A percentile compares a stretch with the other conserved stretches of the same genome.
Evolutionary conservation across 2,113 vertebrate species (phyloP).

Genomic region (Mohoua ochrocephala): DNA sequence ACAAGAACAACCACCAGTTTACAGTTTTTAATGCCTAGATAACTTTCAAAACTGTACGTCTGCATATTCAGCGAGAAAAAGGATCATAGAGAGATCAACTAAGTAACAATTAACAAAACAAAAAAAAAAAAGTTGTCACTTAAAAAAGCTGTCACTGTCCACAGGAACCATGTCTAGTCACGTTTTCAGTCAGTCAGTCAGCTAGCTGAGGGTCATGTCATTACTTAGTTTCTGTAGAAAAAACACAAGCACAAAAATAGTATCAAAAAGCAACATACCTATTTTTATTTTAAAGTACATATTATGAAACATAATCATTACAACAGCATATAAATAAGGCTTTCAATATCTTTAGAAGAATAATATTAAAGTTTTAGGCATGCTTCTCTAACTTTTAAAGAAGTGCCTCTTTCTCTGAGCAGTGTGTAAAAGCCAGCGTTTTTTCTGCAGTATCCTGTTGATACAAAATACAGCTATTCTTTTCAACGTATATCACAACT

Average conservation of each 20-base stretch:
- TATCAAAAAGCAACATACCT: slow-evolving; percentile 50
- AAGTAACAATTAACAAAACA: slow-evolving; percentile 34
- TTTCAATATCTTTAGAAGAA: neutral
- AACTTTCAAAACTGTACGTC: slow-evolving; percentile 39
- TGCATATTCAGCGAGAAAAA: slow-evolving; percentile 41
- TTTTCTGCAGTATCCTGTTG: neutral
- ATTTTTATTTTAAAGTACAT: slow-evolving; percentile 22
- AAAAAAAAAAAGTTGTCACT: neutral
- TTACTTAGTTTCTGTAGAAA: slow-evolving; percentile 81
- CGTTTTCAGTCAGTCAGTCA: slow-evolving; percentile 77
- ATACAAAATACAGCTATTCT: neutral
- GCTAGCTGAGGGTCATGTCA: slow-evolving; percentile 74
- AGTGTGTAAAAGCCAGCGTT: neutral
- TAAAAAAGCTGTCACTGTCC: slow-evolving; percentile 74
- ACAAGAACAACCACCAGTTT: slow-evolving; percentile 49
- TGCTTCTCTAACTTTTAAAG: neutral
- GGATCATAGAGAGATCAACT: neutral
- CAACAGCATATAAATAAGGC: neutral
- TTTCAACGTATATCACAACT: neutral
- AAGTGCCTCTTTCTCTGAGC: neutral
- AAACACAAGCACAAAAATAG: slow-evolving; percentile 77
- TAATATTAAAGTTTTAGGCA: neutral
- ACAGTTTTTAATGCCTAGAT: slow-evolving; percentile 35
- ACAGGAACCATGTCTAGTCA: slow-evolving; percentile 76
- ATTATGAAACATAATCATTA: neutral